phyloP scores from a whole-genome alignment of 2,888 invertebrate genomes.

The Callosobruchus maculatus region DNA sequence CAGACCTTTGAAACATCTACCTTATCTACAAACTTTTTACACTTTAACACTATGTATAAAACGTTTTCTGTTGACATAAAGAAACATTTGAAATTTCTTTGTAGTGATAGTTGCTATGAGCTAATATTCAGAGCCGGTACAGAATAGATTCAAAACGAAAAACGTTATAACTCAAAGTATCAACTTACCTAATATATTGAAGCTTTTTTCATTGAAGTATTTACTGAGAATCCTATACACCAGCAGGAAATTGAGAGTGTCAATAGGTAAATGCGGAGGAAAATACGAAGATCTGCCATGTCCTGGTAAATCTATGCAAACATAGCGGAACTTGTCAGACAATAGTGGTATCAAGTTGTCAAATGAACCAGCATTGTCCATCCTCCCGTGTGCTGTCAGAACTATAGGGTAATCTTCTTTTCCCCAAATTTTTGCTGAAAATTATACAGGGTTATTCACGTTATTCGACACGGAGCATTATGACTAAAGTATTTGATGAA shows the following conservation, averaged over 20 bases:
- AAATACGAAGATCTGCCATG: constrained; percentile 57
- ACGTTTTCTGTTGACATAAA: too few relatives aligned
- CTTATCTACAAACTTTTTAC: too few relatives aligned
- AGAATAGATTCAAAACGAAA: too few relatives aligned
- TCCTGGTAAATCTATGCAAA: constrained; percentile 57
- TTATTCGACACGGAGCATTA: too few relatives aligned
- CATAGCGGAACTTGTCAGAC: constrained; percentile 47
- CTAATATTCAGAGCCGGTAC: too few relatives aligned
- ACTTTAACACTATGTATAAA: too few relatives aligned
- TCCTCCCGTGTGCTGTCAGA: constrained; percentile 56
- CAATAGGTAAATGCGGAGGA: constrained; percentile 42
- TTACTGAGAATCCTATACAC: constrained; percentile 32
- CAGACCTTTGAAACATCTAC: too few relatives aligned
- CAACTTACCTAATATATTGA: background rate
- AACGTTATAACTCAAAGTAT: background rate
- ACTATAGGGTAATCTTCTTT: constrained; percentile 53
- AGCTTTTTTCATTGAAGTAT: constrained; percentile 28
- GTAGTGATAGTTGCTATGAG: too few relatives aligned
- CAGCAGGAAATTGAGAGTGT: constrained; percentile 48
- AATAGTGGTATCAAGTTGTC: constrained; percentile 55
- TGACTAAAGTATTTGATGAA: too few relatives aligned
- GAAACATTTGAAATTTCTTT: too few relatives aligned
- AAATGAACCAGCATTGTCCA: constrained; percentile 59
- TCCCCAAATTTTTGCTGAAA: constrained; percentile 61
- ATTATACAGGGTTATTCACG: too few relatives aligned